Percentiles rank a stretch among this genome's conserved stretches.
Evolutionary conservation across 1,140 invertebrate species (phyloP).

Genomic region (Helicoverpa armigera): DNA sequence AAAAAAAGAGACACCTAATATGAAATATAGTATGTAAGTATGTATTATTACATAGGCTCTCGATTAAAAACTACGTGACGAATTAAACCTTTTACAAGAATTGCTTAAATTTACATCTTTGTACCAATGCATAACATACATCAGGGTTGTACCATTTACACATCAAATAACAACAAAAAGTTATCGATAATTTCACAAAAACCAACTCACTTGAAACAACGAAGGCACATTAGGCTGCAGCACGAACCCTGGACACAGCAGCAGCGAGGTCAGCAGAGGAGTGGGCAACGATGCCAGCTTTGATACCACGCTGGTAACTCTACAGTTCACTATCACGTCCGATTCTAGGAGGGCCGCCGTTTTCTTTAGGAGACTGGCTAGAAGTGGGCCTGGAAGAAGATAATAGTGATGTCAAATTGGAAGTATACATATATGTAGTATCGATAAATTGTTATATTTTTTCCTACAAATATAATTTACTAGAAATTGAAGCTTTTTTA

Average conservation of each 20-base stretch:
- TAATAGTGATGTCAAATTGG: background rate
- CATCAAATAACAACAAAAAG: too few relatives aligned
- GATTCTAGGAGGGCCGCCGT: conserved; percentile 95
- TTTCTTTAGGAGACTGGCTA: conserved; percentile 93
- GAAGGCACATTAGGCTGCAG: conserved; percentile 96
- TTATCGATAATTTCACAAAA: background rate
- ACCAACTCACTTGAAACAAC: conserved; percentile 92
- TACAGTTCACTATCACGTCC: conserved; percentile 95
- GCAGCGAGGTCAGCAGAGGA: conserved; percentile 94
- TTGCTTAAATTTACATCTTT: too few relatives aligned
- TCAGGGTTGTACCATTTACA: too few relatives aligned
- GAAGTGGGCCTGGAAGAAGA: conserved; percentile 91
- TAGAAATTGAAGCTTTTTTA: too few relatives aligned
- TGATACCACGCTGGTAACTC: conserved; percentile 95
- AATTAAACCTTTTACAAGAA: too few relatives aligned
- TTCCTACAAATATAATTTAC: too few relatives aligned
- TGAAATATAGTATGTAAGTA: too few relatives aligned
- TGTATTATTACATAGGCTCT: too few relatives aligned
- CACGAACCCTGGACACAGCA: conserved; percentile 95
- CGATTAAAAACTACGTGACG: too few relatives aligned
- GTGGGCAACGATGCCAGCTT: conserved; percentile 95
- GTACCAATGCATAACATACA: too few relatives aligned
- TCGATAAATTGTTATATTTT: background rate
- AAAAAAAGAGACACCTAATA: too few relatives aligned
- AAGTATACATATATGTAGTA: background rate